Evolutionary conservation across 2,113 vertebrate genomes (phyloP).

Genomic region (Cyanoramphus novaezelandiae): DNA sequence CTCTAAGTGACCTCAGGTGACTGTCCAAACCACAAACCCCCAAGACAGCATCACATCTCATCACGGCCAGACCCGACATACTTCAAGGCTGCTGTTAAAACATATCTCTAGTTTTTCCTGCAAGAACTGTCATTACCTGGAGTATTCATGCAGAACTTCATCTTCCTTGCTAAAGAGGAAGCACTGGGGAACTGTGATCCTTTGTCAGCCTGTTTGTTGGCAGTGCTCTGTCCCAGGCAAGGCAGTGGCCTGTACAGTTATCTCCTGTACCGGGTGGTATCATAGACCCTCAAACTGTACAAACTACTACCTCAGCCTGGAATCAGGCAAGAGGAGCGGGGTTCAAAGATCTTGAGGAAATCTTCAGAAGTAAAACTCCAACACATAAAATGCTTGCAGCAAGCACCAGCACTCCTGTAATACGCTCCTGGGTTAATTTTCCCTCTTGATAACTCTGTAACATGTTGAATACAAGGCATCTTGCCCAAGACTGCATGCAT

Average conservation of each 20-base stretch:
- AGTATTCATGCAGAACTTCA: conserved; percentile 9
- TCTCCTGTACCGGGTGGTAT: conserved; percentile 99
- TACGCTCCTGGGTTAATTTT: not conserved
- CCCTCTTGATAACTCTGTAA: not conserved
- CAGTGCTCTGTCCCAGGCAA: conserved; percentile 91
- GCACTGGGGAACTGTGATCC: not conserved
- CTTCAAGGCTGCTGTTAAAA: not conserved
- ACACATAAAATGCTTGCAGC: not conserved
- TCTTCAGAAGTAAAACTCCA: conserved; percentile 58
- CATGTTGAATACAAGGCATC: not conserved
- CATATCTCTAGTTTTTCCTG: not conserved
- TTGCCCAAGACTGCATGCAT: not conserved
- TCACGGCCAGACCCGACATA: accelerated
- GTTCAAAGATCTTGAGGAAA: conserved; percentile 34
- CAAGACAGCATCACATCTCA: not conserved
- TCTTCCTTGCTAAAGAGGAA: conserved; percentile 32
- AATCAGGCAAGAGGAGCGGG: conserved; percentile 77
- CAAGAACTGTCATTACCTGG: conserved; percentile 63
- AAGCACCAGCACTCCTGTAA: not conserved
- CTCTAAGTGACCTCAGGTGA: not conserved
- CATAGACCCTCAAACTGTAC: conserved; percentile 99
- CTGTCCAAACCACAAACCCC: not conserved
- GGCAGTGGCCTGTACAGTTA: conserved; percentile 99
- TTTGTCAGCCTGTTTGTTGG: conserved; percentile 48
- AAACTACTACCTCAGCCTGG: conserved; percentile 99